phyloP scores from a whole-genome alignment of 2,797 vertebrate species.

The Simalia tracyae region DNA sequence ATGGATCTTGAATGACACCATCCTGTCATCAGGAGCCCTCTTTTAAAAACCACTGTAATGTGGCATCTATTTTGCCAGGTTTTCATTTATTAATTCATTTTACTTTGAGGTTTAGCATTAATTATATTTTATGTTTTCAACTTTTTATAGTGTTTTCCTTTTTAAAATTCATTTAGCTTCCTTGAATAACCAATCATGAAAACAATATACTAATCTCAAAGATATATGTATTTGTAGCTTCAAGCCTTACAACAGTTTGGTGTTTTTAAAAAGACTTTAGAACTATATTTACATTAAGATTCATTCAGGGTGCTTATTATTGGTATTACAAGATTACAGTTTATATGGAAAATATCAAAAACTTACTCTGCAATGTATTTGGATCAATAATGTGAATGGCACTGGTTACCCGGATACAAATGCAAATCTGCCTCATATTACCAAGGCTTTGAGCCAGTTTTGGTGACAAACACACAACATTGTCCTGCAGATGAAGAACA shows the following conservation, averaged over 20 bases:
- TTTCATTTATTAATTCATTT: background rate
- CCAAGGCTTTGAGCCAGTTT: conserved; percentile 93
- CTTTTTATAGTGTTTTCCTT: background rate
- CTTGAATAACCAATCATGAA: background rate
- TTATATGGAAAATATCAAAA: rapidly evolving
- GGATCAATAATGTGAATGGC: conserved; percentile 94
- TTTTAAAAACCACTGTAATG: background rate
- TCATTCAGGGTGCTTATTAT: background rate
- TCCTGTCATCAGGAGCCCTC: background rate
- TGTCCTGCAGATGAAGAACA: conserved; percentile 80
- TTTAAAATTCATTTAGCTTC: background rate
- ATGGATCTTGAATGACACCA: background rate
- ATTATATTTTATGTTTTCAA: background rate
- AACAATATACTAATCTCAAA: background rate
- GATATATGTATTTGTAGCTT: background rate
- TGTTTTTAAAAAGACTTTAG: background rate
- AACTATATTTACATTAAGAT: background rate
- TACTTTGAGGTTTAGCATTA: background rate
- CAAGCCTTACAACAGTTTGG: background rate
- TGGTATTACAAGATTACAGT: background rate
- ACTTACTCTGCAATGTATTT: conserved; percentile 91
- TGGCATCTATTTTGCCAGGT: background rate
- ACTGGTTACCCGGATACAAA: conserved; percentile 91
- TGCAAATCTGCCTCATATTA: conserved; percentile 95
- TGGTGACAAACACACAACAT: conserved; percentile 91